Conservation (phyloP, 2,888 invertebrate species). For the Rhagophthalmus giganteus region DNA sequence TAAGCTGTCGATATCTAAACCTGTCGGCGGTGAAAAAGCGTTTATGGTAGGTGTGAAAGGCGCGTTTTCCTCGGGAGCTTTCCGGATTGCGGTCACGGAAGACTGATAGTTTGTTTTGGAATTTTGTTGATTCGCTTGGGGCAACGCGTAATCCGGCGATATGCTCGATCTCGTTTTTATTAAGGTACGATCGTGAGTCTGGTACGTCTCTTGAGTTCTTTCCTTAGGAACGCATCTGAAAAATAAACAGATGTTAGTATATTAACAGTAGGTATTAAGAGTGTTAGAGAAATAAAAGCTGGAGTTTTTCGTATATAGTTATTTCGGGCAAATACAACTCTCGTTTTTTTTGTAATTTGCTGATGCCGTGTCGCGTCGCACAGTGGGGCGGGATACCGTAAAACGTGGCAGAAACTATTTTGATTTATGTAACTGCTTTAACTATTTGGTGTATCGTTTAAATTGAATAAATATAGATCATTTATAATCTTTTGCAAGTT, state of each 20-base stretch:
- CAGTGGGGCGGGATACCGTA: too few species aligned
- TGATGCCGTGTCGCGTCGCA: too few species aligned
- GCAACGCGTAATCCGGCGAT: constrained; percentile 40
- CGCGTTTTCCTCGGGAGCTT: constrained; percentile 10
- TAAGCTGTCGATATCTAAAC: constrained; percentile 61
- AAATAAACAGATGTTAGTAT: constrained; percentile 24
- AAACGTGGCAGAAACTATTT: too few species aligned
- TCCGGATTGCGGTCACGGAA: constrained; percentile 4
- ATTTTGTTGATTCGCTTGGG: constrained; percentile 32
- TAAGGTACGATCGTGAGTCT: constrained; percentile 32
- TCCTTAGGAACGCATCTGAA: constrained; percentile 42
- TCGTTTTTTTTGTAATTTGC: too few species aligned
- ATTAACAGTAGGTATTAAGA: too few species aligned
- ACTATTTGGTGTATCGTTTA: too few species aligned
- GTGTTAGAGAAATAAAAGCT: too few species aligned
- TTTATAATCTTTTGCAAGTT: too few species aligned
- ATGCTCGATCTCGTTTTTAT: constrained; percentile 35
- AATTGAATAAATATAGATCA: too few species aligned
- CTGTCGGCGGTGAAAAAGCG: constrained; percentile 11
- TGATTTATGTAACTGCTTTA: too few species aligned
- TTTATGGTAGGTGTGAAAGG: constrained; percentile 6
- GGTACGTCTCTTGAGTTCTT: constrained; percentile 42
- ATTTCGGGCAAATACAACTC: too few species aligned
- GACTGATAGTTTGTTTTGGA: constrained; percentile 19
- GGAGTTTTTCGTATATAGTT: too few species aligned